phyloP scores from a whole-genome alignment of 2,113 vertebrate genomes.

The Gnathonemus echidnorhynchus region DNA sequence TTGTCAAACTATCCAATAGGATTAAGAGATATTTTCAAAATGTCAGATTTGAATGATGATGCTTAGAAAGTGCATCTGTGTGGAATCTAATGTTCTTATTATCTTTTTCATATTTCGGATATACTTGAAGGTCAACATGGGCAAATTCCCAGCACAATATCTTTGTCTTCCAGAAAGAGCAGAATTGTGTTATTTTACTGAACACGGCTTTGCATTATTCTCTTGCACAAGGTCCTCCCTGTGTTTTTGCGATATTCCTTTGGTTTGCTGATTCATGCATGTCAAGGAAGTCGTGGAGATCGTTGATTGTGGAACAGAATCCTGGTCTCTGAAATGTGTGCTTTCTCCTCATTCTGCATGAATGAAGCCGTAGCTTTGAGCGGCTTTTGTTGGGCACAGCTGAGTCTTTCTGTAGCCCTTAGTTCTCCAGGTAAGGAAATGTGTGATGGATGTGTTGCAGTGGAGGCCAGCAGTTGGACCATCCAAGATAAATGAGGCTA shows the following conservation, averaged over 20 bases:
- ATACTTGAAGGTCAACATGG: not conserved
- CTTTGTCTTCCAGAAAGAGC: not conserved
- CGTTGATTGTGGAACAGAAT: not conserved
- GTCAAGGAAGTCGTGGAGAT: not conserved
- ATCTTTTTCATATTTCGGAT: not conserved
- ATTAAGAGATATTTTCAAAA: slow-evolving; percentile 5
- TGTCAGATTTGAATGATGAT: not conserved
- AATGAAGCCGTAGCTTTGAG: not conserved
- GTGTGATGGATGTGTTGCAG: not conserved
- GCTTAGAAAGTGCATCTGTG: not conserved
- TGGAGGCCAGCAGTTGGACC: not conserved
- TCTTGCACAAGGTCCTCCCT: not conserved
- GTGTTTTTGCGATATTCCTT: not conserved
- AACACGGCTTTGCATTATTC: not conserved
- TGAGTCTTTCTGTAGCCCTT: not conserved
- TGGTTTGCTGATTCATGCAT: not conserved
- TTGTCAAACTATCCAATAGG: not conserved
- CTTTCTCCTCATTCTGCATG: not conserved
- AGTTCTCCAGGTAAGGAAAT: not conserved
- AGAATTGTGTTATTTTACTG: not conserved
- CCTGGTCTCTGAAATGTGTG: not conserved
- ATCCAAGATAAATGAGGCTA: not conserved
- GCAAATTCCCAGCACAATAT: not conserved
- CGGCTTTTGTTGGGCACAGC: not conserved
- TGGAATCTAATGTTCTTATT: not conserved